Conservation (phyloP, 2,797 vertebrate genomes). For the Florisuga fusca region DNA sequence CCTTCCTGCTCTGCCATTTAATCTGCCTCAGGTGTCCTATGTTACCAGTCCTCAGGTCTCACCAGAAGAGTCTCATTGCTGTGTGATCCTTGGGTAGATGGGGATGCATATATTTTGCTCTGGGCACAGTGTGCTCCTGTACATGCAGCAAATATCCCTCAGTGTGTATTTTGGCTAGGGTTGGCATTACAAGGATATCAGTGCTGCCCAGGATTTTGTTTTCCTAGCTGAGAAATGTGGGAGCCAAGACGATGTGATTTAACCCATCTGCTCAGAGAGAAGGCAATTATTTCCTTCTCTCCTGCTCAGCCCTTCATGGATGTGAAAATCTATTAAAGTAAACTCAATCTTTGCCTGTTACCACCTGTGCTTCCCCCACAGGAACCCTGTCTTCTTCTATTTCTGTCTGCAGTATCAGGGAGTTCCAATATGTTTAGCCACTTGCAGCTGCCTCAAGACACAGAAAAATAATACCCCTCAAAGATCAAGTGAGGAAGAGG, state of each 20-base stretch:
- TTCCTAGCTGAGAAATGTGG: neutral
- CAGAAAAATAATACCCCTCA: neutral
- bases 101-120: neutral
- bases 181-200: neutral
- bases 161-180: neutral
- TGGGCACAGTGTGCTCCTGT: neutral
- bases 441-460: neutral
- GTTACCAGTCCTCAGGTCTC: neutral
- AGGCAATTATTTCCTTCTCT: constrained; percentile 3
- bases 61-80: neutral
- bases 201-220: neutral
- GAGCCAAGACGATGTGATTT: neutral
- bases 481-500: neutral
- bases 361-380: neutral
- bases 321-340: constrained; percentile 1
- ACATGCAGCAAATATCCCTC: neutral
- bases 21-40: neutral
- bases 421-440: neutral
- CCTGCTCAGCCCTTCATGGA: neutral
- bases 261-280: neutral
- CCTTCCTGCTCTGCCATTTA: neutral
- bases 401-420: neutral
- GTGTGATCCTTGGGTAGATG: neutral
- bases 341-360: neutral
- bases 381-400: neutral